Percentiles rank a stretch among this genome's conserved stretches.
Conservation (phyloP, 2,797 vertebrate genomes). For the Halcyon leucocephala region DNA sequence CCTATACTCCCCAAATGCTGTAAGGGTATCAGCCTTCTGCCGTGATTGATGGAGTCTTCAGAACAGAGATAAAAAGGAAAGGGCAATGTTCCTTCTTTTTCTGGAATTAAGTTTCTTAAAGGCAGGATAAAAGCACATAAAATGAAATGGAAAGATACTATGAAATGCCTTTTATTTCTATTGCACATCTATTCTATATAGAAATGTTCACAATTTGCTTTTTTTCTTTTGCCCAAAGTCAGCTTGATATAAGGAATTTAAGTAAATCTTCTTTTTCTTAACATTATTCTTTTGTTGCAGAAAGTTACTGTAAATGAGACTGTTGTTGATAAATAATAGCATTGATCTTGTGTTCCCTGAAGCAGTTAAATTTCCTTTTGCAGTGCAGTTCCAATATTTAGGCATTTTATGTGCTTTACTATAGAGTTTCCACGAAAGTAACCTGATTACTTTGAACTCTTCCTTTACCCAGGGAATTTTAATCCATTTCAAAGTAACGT, state of each 20-base stretch:
- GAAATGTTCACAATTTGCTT: neutral
- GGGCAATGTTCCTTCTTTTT: neutral
- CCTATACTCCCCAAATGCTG: neutral
- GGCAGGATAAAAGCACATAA: neutral
- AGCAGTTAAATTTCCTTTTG: constrained; percentile 12
- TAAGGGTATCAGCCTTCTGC: neutral
- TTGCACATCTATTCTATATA: neutral
- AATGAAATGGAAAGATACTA: neutral
- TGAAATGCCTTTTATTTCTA: neutral
- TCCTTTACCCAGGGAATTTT: neutral
- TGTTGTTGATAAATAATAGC: constrained; percentile 19
- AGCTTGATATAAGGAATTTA: neutral
- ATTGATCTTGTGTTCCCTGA: neutral
- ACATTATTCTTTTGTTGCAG: neutral
- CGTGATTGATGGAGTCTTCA: neutral
- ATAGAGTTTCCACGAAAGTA: neutral
- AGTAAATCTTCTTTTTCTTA: neutral
- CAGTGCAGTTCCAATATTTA: neutral
- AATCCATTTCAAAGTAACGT: neutral
- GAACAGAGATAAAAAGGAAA: neutral
- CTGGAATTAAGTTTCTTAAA: neutral
- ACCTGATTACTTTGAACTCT: neutral
- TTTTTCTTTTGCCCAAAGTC: neutral
- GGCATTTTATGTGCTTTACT: neutral
- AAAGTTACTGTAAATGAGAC: constrained; percentile 25